Percentiles rank a stretch among this genome's conserved stretches.
Evolutionary conservation across 2,888 invertebrate species (phyloP).

Genomic region (Paralinhomoeus sp.): DNA sequence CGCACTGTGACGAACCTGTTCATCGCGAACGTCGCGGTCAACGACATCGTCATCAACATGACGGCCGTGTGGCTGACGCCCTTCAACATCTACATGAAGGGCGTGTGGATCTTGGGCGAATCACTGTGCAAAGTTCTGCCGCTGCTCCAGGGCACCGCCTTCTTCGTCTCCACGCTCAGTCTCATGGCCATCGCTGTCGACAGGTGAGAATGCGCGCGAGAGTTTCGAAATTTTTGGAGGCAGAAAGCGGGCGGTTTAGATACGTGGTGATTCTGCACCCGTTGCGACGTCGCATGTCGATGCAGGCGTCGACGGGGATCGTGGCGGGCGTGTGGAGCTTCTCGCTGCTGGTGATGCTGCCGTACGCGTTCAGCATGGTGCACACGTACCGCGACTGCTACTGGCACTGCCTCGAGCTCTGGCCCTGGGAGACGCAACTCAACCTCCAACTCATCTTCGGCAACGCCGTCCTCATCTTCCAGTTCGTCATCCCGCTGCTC

Average conservation of each 20-base stretch:
- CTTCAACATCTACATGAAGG: background rate
- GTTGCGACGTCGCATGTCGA: slow-evolving; percentile 4
- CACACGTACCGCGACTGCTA: slow-evolving; percentile 29
- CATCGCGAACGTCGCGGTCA: slow-evolving; percentile 73
- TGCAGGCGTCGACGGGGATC: slow-evolving; percentile 37
- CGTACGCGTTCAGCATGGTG: slow-evolving; percentile 60
- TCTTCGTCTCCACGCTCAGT: slow-evolving; percentile 88
- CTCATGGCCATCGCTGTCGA: slow-evolving; percentile 91
- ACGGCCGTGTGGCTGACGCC: background rate
- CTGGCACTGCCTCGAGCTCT: slow-evolving; percentile 35
- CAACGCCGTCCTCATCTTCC: slow-evolving; percentile 59
- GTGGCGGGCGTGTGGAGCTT: slow-evolving; percentile 74
- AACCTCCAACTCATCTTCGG: too few species aligned
- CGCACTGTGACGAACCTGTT: slow-evolving; percentile 89
- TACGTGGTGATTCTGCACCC: slow-evolving; percentile 92
- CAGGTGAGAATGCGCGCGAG: too few species aligned
- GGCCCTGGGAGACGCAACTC: too few species aligned
- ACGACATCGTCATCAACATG: slow-evolving; percentile 47
- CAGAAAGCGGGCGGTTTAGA: too few species aligned
- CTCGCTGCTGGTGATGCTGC: slow-evolving; percentile 60
- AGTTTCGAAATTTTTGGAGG: too few species aligned
- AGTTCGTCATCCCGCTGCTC: slow-evolving; percentile 76
- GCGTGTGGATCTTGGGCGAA: too few species aligned
- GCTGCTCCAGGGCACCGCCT: slow-evolving; percentile 48
- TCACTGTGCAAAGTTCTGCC: slow-evolving; percentile 6